Conservation (phyloP, 1,140 invertebrate species). For the Coptotermes formosanus region DNA sequence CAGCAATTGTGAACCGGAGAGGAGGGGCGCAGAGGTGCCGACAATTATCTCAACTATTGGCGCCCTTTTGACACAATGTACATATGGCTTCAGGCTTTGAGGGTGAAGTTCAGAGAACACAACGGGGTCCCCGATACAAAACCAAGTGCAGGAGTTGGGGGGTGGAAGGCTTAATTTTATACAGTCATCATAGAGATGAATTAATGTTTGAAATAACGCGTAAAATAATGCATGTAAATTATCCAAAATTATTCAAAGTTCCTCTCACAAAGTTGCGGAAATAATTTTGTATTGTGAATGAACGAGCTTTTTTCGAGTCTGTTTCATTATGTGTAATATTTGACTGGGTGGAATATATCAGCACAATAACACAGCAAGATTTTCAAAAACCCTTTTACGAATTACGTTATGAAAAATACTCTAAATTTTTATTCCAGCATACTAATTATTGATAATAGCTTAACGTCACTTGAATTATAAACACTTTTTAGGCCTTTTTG, state of each 20-base stretch:
- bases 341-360: neutral
- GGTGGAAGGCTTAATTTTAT: neutral
- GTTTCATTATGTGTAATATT: neutral
- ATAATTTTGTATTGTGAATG: neutral
- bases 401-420: neutral
- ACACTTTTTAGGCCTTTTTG: too few relatives aligned
- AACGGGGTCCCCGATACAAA: neutral
- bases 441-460: too few relatives aligned
- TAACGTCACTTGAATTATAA: too few relatives aligned
- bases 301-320: neutral
- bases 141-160: neutral
- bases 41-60: neutral
- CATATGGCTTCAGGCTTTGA: neutral
- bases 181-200: neutral
- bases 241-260: neutral
- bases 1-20: neutral
- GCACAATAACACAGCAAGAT: neutral
- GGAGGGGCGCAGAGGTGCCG: neutral
- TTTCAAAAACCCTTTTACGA: neutral
- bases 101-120: conserved; percentile 6
- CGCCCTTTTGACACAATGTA: conserved; percentile 17
- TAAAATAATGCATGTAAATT: neutral
- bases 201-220: neutral
- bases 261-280: neutral
- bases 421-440: neutral